phyloP scores from a whole-genome alignment of 1,140 invertebrate species.

The Monomorium pharaonis region DNA sequence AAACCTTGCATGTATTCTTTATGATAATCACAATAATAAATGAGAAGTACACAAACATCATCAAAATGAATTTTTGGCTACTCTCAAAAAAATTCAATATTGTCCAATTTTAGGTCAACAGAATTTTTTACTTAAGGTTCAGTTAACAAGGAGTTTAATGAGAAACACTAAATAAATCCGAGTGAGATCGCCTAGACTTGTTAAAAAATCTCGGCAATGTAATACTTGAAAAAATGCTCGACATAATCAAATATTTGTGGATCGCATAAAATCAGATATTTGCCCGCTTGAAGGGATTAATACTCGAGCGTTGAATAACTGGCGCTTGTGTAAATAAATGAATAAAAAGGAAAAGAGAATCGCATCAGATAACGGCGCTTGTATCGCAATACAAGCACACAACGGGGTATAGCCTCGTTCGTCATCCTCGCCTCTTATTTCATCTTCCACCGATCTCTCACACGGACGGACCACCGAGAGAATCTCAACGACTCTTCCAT shows the following conservation, averaged over 20 bases:
- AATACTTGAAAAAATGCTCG: background rate
- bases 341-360: background rate
- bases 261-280: slow-evolving; percentile 18
- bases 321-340: slow-evolving; percentile 15
- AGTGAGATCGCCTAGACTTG: background rate
- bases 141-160: background rate
- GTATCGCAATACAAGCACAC: background rate
- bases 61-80: background rate
- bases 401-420: background rate
- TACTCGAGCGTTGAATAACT: background rate
- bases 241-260: slow-evolving; percentile 7
- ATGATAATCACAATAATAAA: background rate
- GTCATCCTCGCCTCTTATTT: slow-evolving; percentile 24
- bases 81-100: background rate
- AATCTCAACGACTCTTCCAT: slow-evolving; percentile 51
- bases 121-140: background rate
- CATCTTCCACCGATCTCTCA: background rate
- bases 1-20: background rate
- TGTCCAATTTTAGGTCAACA: background rate
- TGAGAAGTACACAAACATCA: background rate
- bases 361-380: background rate
- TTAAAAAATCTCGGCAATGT: background rate
- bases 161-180: background rate
- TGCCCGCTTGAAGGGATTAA: slow-evolving; percentile 2
- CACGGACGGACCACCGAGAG: background rate